Evolutionary conservation across 2,113 vertebrate species (phyloP).

Genomic region (Corythornis vintsioides): DNA sequence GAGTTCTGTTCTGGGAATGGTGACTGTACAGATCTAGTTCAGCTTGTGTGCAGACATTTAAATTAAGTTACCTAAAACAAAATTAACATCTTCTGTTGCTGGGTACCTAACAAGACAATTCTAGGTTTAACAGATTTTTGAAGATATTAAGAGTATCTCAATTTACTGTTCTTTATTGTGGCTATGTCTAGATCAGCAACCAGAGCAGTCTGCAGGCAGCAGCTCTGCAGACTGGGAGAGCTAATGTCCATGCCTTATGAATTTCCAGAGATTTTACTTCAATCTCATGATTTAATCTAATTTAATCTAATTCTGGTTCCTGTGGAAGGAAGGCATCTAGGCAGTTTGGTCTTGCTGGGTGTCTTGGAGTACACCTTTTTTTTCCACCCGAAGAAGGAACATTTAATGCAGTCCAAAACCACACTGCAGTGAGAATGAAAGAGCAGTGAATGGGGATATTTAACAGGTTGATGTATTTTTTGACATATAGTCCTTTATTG

Average conservation of each 20-base stretch:
- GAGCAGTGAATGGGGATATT: background rate
- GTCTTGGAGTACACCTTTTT: background rate
- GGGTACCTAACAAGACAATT: background rate
- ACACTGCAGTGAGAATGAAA: background rate
- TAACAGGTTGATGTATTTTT: background rate
- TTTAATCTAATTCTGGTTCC: background rate
- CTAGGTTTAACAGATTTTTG: background rate
- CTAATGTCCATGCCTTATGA: background rate
- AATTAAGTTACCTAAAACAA: background rate
- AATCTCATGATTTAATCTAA: no score
- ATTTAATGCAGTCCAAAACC: background rate
- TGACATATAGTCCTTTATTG: background rate
- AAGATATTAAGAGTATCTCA: background rate
- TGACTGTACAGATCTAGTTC: background rate
- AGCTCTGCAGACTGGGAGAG: background rate
- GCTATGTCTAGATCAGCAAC: background rate
- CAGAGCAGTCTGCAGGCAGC: background rate
- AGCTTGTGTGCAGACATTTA: background rate
- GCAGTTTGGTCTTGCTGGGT: background rate
- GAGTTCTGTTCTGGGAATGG: background rate
- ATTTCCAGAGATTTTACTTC: background rate
- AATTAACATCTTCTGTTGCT: background rate
- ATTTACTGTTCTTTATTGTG: background rate
- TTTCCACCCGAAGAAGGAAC: background rate
- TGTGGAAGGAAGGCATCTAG: accelerated